Evolutionary conservation across 1,140 invertebrate genomes (phyloP).

Genomic region (Coboldia fuscipes): DNA sequence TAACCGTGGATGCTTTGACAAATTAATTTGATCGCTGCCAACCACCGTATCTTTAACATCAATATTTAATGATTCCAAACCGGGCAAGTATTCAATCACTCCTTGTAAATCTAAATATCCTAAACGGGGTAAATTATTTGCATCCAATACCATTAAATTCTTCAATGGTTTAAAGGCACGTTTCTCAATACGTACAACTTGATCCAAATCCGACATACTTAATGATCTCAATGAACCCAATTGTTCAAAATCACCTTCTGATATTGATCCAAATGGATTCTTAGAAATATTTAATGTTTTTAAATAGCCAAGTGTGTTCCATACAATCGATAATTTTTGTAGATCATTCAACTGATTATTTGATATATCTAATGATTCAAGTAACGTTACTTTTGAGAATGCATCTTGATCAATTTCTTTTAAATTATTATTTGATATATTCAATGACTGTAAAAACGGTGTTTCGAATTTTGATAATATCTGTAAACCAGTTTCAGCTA

Average conservation of each 20-base stretch:
- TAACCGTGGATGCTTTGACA: slow-evolving; percentile 56
- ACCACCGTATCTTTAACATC: slow-evolving; percentile 69
- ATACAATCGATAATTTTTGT: slow-evolving; percentile 30
- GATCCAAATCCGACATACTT: slow-evolving; percentile 39
- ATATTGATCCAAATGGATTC: slow-evolving; percentile 49
- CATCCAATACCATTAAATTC: slow-evolving; percentile 42
- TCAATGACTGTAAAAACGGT: slow-evolving; percentile 62
- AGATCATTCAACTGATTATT: slow-evolving; percentile 44
- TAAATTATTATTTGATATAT: slow-evolving; percentile 61
- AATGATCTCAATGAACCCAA: slow-evolving; percentile 39
- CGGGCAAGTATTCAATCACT: slow-evolving; percentile 43
- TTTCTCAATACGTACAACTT: slow-evolving; percentile 58
- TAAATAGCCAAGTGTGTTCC: slow-evolving; percentile 42
- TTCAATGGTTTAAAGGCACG: slow-evolving; percentile 50
- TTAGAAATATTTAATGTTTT: slow-evolving; percentile 50
- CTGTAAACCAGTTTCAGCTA: slow-evolving; percentile 55
- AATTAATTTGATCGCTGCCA: slow-evolving; percentile 58
- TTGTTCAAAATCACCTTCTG: slow-evolving; percentile 48
- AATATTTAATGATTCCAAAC: slow-evolving; percentile 49
- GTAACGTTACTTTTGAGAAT: slow-evolving; percentile 53
- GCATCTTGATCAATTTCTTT: slow-evolving; percentile 34
- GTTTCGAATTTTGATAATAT: slow-evolving; percentile 52
- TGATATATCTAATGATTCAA: slow-evolving; percentile 59
- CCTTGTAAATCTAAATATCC: slow-evolving; percentile 69
- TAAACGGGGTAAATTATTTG: slow-evolving; percentile 51